Evolutionary conservation across 2,113 vertebrate genomes (phyloP), one percentile per base, ranked within the genome.

Genomic region (Cynopterus brachyotis): DNA sequence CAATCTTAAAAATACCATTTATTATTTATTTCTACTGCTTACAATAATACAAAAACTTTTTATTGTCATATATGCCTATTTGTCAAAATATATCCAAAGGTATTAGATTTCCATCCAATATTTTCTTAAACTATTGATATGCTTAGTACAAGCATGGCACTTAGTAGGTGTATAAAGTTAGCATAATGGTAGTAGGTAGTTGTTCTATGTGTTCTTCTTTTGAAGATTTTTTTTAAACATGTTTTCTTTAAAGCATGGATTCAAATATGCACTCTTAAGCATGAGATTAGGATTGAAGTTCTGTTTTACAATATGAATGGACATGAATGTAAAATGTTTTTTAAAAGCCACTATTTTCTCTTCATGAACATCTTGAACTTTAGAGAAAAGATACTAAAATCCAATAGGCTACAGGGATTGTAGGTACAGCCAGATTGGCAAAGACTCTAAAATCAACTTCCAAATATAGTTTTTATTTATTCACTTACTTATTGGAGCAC

Each of bases 1-100:
- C 40, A 53, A 64, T 10, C 32, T 62, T 37, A 66, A 84, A 83
- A 78, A n/a, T 53, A 69, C 20, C 4, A 28, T 50, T 73, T 67
- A 15, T 81, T 89, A 64, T 60, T 82, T 60, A 80, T 91, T 89
- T 88, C 82, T 87, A 76, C 70, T 81, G 53, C 67, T 91, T 91
- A 26, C 53, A 91, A 66, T 4, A 76, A 37, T 47, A 87, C 26
- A 81, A 80, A 37, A 3, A 32, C 4, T 10, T 86, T 79, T 69
- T 92, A 45, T 66, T 67, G 62, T 47, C n/a, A 69, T 82, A 12
- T 42, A 19, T 93, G 20, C 67, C 37, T 12, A 26, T 67, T 72
- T 94, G 67, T 60, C 57, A 84, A 40, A 55, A 28, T 80, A 62
- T 79, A 20, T 72, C 35, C 64, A 84, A 60, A 53, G 26, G 6